A percentile compares a stretch with the other conserved stretches of the same genome.
Conservation (phyloP, 2,888 invertebrate species). For the Cephus runcator region DNA sequence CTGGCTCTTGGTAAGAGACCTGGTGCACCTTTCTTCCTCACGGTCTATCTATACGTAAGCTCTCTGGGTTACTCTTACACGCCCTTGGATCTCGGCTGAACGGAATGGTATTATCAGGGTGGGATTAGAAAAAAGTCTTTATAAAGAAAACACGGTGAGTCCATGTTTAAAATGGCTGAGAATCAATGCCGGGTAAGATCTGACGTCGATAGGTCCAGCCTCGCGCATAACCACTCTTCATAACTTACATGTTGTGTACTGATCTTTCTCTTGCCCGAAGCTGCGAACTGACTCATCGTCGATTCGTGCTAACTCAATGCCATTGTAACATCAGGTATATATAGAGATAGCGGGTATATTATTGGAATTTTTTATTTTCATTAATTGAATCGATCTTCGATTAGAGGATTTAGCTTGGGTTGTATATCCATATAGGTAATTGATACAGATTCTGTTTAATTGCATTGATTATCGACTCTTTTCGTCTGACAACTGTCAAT, state of each 20-base stretch:
- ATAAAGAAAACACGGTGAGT: not conserved
- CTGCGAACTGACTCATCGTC: not conserved
- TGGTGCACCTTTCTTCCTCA: constrained; percentile 32
- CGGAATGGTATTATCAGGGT: not conserved
- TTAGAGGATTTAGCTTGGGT: not conserved
- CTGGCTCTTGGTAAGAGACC: constrained; percentile 16
- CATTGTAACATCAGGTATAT: not conserved
- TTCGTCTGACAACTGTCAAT: not conserved
- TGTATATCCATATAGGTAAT: not conserved
- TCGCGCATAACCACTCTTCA: constrained; percentile 15
- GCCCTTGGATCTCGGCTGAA: not conserved
- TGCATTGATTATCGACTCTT: not conserved
- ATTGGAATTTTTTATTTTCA: not conserved
- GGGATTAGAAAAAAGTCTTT: not conserved
- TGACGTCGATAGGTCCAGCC: constrained; percentile 2
- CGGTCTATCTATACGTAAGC: not conserved
- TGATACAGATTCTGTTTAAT: not conserved
- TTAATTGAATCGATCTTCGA: not conserved
- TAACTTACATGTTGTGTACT: constrained; percentile 37
- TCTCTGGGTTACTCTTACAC: constrained; percentile 9
- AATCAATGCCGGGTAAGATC: constrained; percentile 2
- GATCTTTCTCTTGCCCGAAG: constrained; percentile 20
- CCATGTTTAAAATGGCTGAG: not conserved
- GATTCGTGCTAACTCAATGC: not conserved
- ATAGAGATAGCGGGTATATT: too few species aligned